Percentiles rank a stretch among this genome's conserved stretches.
phyloP scores from a whole-genome alignment of 1,140 invertebrate species.

The Sitophilus oryzae region DNA sequence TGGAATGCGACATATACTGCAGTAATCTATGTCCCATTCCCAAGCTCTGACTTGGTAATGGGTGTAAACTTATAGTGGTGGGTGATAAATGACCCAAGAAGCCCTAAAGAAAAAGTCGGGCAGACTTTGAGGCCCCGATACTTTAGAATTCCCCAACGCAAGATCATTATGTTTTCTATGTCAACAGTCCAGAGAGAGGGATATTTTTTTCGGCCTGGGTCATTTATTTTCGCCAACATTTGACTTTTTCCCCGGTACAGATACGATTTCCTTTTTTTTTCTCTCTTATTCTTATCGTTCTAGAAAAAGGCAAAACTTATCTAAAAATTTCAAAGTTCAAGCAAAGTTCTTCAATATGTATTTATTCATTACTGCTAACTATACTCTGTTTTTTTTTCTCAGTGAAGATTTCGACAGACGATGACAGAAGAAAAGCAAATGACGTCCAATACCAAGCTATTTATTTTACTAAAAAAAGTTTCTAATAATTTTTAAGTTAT shows the following conservation, averaged over 20 bases:
- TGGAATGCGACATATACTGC: no score
- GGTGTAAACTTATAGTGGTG: constrained; percentile 12
- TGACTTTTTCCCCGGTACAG: background rate
- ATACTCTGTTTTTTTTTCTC: no score
- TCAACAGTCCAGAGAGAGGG: constrained; percentile 16
- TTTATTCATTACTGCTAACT: no score
- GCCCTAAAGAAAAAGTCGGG: constrained; percentile 15
- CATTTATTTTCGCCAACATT: constrained; percentile 21
- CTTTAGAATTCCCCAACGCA: constrained; percentile 19
- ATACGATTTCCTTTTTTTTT: constrained; percentile 3
- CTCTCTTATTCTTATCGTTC: background rate
- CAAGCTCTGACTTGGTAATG: background rate
- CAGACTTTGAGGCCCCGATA: constrained; percentile 17
- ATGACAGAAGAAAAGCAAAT: no score
- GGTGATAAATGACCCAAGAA: constrained; percentile 21
- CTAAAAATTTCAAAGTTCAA: no score
- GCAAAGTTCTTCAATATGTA: no score
- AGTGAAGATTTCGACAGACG: no score
- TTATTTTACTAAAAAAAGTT: no score
- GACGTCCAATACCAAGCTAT: no score
- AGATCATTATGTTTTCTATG: constrained; percentile 24
- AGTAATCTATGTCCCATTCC: background rate
- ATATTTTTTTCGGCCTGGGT: constrained; percentile 21
- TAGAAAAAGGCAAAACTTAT: no score
- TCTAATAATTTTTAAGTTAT: no score